Evolutionary conservation across 1,140 invertebrate genomes (phyloP), one percentile per base, ranked within the genome.

Genomic region (Eciton burchellii): DNA sequence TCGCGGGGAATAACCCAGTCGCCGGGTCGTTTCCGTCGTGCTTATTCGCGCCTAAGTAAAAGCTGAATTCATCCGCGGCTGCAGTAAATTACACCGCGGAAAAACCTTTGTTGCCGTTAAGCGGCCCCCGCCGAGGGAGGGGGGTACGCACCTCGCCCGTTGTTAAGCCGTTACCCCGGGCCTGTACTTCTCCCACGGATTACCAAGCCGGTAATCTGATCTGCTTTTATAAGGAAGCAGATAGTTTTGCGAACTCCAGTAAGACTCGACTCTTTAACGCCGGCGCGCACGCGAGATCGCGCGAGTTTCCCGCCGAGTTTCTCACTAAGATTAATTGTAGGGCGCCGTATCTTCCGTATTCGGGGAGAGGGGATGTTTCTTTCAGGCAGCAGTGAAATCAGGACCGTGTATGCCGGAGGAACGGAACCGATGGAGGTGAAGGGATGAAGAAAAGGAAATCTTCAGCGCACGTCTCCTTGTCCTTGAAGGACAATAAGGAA

Each of bases 1-100:
- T 79, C 74, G 49, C 45, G 74, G 24, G 26, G 54, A 68, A 79
- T 77, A 77, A 77, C 49, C 49, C 63, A 14, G 49, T 63, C 43
- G 21, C 63, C 63, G 6, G 29, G 63, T 77, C 74, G 60, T 43
- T 62, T 26, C 16, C 49, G 52, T 14, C 35, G 21, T 79, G 21
- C 68, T 70, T 68, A 56, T 79, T 70, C 62, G 63, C 74, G 49
- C 35, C 63, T 70, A 79, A 79, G 74, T 79, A 70, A 79, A 79
- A 57, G 52, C 63, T 12, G 41, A 68, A 79, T 79, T 68, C 63
- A 57, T 56, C n/a, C 74, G 5, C 47, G 35, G 35, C 9, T 54
- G 74, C 73, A 41, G 43, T 77, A 77, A 77, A 77, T 77, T 77
- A 68, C 62, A 16, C 21, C 21, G 62, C 19, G n/a, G 63, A 54